phyloP scores from a whole-genome alignment of 2,888 invertebrate species.

The Pseudococcus longispinus region DNA sequence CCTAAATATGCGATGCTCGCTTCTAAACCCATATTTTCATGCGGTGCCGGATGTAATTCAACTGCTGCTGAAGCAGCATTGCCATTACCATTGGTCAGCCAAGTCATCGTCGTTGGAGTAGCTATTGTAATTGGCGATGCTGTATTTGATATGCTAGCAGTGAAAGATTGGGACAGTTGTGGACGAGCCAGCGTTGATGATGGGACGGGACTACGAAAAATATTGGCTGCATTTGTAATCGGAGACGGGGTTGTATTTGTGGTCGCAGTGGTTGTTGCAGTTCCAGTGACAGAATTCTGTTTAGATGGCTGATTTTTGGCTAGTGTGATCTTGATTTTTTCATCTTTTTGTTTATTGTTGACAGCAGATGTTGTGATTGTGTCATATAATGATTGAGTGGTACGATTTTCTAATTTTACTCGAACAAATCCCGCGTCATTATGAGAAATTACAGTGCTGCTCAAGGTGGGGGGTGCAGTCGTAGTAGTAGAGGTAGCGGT shows the following conservation, averaged over 20 bases:
- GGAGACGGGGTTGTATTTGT: not conserved
- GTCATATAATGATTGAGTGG: not conserved
- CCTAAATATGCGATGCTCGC: conserved; percentile 76
- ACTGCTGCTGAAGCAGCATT: conserved; percentile 62
- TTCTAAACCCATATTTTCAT: conserved; percentile 74
- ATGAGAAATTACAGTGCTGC: not conserved
- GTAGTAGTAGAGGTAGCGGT: not conserved
- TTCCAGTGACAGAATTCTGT: not conserved
- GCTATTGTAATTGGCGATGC: not conserved
- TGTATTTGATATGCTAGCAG: not conserved
- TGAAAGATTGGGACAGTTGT: not conserved
- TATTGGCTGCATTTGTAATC: not conserved
- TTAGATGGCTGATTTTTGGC: not conserved
- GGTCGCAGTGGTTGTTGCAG: not conserved
- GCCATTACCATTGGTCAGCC: not conserved
- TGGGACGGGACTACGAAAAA: conserved; percentile 29
- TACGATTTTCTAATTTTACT: conserved; percentile 43
- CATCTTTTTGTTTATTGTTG: not conserved
- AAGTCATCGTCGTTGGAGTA: not conserved
- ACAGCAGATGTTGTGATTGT: not conserved
- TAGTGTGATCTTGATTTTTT: not conserved
- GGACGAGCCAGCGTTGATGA: not conserved
- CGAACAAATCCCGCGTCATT: conserved; percentile 18
- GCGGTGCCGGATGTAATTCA: conserved; percentile 67
- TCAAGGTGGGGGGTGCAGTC: not conserved